These are phyloP conservation scores for Cantharis rufa DNA, from an alignment of 2,888 invertebrate species.

Conservation along the genomic window DNA sequence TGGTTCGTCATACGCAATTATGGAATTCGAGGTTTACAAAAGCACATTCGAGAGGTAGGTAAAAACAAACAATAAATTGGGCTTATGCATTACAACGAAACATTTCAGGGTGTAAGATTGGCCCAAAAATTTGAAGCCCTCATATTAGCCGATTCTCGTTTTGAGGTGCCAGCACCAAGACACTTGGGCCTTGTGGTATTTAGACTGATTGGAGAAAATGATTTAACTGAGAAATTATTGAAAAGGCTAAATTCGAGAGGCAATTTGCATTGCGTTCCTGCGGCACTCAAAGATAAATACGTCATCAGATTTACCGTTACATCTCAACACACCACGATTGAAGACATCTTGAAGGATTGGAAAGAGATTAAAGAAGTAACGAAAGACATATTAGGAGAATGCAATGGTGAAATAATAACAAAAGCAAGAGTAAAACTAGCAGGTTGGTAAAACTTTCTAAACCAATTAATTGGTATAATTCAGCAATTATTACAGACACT, in stretches of 20 bases:
- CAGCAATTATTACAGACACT: conserved; percentile 64
- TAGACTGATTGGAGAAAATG: conserved; percentile 82
- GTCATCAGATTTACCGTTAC: conserved; percentile 95
- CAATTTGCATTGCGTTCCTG: conserved; percentile 91
- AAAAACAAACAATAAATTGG: conserved; percentile 22
- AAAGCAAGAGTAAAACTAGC: conserved; percentile 73
- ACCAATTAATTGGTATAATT: too few species aligned
- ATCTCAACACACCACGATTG: conserved; percentile 79
- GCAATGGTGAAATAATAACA: conserved; percentile 57
- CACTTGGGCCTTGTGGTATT: conserved; percentile 91
- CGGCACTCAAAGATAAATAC: conserved; percentile 85
- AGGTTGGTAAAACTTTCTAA: conserved; percentile 59
- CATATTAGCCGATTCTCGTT: conserved; percentile 79
- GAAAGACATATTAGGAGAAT: conserved; percentile 69
- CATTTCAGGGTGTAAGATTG: conserved; percentile 77
- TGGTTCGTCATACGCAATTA: conserved; percentile 97
- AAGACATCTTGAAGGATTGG: conserved; percentile 86
- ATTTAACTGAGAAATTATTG: conserved; percentile 83
- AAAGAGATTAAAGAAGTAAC: conserved; percentile 78
- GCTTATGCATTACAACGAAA: conserved; percentile 4
- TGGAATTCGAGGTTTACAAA: conserved; percentile 88
- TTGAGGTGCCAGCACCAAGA: conserved; percentile 86
- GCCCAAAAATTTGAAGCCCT: conserved; percentile 90
- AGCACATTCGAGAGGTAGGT: conserved; percentile 91
- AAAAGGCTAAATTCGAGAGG: conserved; percentile 88